Percentiles rank a stretch among this genome's conserved stretches.
phyloP scores from a whole-genome alignment of 1,140 invertebrate species.

The Catajapyx aquilonaris region DNA sequence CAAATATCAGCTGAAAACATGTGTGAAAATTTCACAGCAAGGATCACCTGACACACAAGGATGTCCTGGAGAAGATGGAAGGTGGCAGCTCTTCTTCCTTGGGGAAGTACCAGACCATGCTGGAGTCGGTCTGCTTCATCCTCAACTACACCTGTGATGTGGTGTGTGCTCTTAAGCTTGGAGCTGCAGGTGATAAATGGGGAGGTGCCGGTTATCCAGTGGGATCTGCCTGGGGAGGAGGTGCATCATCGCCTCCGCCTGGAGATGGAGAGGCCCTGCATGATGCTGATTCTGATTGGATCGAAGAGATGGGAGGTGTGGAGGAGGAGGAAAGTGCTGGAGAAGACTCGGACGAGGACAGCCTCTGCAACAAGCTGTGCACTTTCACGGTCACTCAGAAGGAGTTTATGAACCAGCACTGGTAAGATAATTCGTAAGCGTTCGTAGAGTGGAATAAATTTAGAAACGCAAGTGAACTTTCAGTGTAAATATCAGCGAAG shows the following conservation, averaged over 20 bases:
- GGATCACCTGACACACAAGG: constrained; percentile 31
- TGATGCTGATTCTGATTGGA: constrained; percentile 57
- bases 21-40: constrained; percentile 25
- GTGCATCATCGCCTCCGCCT: constrained; percentile 24
- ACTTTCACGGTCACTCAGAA: constrained; percentile 93
- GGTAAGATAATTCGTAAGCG: too few relatives aligned
- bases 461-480: too few relatives aligned
- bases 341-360: constrained; percentile 87
- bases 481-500: neutral
- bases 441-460: too few relatives aligned
- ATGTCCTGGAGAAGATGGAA: constrained; percentile 30
- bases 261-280: constrained; percentile 55
- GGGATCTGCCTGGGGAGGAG: constrained; percentile 18
- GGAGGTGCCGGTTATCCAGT: neutral
- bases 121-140: constrained; percentile 57
- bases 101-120: constrained; percentile 25
- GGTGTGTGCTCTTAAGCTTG: constrained; percentile 32
- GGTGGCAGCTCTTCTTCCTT: constrained; percentile 27
- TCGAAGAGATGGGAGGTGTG: constrained; percentile 48
- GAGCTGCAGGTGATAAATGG: constrained; percentile 14
- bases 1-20: too few relatives aligned
- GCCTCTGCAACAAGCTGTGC: constrained; percentile 79
- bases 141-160: constrained; percentile 51
- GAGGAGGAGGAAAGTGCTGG: constrained; percentile 80
- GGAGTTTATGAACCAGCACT: constrained; percentile 92